Conservation (phyloP, 37 sponge, comb jelly and placozoan species). For the Trichoplax adhaerens region DNA sequence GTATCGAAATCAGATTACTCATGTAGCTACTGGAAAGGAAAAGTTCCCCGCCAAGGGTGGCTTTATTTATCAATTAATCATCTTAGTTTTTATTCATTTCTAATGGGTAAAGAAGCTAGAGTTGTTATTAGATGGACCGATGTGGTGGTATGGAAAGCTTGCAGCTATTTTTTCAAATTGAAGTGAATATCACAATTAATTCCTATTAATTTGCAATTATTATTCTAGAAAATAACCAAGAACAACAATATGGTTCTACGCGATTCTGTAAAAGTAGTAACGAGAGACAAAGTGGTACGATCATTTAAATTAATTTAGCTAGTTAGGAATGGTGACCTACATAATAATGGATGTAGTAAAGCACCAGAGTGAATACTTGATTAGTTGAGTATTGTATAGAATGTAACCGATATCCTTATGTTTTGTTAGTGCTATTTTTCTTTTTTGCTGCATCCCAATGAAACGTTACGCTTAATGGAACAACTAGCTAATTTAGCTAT, state of each 20-base stretch:
- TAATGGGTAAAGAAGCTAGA: constrained; percentile 58
- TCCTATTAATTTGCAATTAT: too few relatives aligned
- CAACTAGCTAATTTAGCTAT: constrained; percentile 44
- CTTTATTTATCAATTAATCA: constrained; percentile 82
- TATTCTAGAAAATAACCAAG: too few relatives aligned
- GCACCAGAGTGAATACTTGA: constrained; percentile 3
- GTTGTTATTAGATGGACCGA: constrained; percentile 61
- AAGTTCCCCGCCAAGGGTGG: constrained; percentile 85
- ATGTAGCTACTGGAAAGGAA: constrained; percentile 57
- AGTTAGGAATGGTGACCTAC: too few relatives aligned
- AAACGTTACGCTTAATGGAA: constrained; percentile 52
- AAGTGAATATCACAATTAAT: too few relatives aligned
- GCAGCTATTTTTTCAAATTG: too few relatives aligned
- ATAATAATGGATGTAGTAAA: background rate
- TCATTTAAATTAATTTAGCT: too few relatives aligned
- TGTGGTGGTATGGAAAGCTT: constrained; percentile 16
- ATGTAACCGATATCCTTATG: background rate
- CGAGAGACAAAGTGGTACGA: too few relatives aligned
- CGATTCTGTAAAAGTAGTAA: too few relatives aligned
- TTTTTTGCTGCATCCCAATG: constrained; percentile 29
- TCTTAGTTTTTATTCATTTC: constrained; percentile 69
- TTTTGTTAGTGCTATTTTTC: constrained; percentile 19
- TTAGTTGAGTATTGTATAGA: background rate
- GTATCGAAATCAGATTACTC: constrained; percentile 34
- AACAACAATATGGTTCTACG: too few relatives aligned